Percentiles rank a stretch among this genome's conserved stretches.
phyloP scores from a whole-genome alignment of 2,113 vertebrate genomes.

The Lamprotornis superbus region DNA sequence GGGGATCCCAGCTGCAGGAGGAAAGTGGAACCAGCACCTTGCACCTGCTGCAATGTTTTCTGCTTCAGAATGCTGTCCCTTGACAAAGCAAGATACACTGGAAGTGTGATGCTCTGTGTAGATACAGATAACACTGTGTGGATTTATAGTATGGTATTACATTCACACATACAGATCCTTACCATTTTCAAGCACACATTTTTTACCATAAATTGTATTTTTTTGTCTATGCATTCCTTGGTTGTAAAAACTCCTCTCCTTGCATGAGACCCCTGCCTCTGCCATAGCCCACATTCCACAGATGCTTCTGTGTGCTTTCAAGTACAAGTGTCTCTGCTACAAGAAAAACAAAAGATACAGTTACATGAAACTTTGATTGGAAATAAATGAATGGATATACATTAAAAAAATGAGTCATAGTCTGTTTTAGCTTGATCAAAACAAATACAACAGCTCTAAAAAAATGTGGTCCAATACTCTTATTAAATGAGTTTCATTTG shows the following conservation, averaged over 20 bases:
- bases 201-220: background rate
- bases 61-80: background rate
- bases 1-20: background rate
- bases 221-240: background rate
- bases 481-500: conserved; percentile 14
- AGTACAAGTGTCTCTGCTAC: background rate
- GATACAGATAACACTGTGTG: background rate
- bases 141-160: background rate
- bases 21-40: background rate
- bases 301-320: background rate
- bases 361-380: background rate
- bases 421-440: background rate
- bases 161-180: too few relatives aligned
- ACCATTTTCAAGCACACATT: background rate
- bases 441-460: background rate
- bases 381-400: background rate
- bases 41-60: background rate
- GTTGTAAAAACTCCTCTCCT: background rate
- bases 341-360: background rate
- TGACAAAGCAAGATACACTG: background rate
- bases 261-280: background rate
- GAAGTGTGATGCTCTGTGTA: background rate
- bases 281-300: background rate
- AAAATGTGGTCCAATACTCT: background rate
- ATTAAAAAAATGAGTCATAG: background rate